Evolutionary conservation across 2,113 vertebrate genomes (phyloP).

Genomic region (Chaetodon auriga): DNA sequence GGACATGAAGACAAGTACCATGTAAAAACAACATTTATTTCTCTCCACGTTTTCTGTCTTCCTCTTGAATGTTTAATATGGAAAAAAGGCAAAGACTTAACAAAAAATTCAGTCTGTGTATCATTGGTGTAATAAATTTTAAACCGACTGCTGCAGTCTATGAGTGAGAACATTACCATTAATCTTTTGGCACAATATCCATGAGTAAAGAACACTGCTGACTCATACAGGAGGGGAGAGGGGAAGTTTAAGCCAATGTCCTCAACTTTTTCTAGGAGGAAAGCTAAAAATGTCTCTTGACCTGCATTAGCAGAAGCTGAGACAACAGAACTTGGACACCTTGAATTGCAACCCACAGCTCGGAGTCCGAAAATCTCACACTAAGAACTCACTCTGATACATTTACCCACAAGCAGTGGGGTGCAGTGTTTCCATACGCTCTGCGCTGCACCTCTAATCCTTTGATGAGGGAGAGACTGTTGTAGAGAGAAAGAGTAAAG

Average conservation of each 20-base stretch:
- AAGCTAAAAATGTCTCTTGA: neutral
- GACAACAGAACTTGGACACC: neutral
- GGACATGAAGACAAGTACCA: neutral
- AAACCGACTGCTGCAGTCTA: too few relatives aligned
- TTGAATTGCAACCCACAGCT: neutral
- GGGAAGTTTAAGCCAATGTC: neutral
- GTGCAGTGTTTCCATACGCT: slow-evolving; percentile 8
- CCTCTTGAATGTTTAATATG: neutral
- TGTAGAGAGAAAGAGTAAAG: slow-evolving; percentile 16
- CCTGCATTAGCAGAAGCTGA: neutral
- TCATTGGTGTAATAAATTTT: too few relatives aligned
- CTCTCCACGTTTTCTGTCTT: neutral
- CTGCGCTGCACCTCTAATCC: slow-evolving; percentile 16
- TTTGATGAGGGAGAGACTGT: slow-evolving; percentile 49
- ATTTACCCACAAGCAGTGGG: slow-evolving; percentile 22
- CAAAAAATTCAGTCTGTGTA: neutral
- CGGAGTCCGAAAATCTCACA: neutral
- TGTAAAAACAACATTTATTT: neutral
- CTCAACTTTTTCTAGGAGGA: neutral
- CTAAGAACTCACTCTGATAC: slow-evolving; percentile 16
- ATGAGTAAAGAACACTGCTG: neutral
- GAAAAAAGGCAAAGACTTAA: neutral
- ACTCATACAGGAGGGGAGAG: neutral
- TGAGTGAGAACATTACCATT: too few relatives aligned
- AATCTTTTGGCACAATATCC: too few relatives aligned